Conservation (phyloP, 2,888 invertebrate species). For the Polymixis flavicincta region DNA sequence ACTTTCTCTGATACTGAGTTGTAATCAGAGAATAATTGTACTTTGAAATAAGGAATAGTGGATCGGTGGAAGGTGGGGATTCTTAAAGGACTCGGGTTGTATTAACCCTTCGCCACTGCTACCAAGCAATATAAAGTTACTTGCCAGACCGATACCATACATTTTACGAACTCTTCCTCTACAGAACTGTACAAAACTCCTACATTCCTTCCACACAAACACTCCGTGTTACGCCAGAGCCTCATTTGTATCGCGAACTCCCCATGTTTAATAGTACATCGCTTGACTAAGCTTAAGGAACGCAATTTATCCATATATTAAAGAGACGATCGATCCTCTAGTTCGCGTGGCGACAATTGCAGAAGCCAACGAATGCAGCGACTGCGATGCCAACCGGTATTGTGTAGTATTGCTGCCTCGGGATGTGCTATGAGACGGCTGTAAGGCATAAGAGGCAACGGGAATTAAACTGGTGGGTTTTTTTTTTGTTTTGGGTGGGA, state of each 20-base stretch:
- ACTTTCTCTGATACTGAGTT: no score
- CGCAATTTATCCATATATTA: constrained; percentile 73
- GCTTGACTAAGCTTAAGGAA: constrained; percentile 60
- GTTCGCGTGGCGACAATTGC: constrained; percentile 76
- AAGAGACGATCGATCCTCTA: constrained; percentile 66
- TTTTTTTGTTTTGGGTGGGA: no score
- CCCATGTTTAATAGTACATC: constrained; percentile 50
- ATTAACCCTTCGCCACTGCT: no score
- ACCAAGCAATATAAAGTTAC: constrained; percentile 8
- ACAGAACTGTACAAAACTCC: constrained; percentile 1
- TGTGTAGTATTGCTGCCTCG: constrained; percentile 79
- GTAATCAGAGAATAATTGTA: no score
- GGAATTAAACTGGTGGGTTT: no score
- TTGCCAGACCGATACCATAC: neutral
- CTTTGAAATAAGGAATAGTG: no score
- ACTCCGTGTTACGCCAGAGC: constrained; percentile 20
- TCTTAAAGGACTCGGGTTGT: no score
- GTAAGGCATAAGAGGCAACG: constrained; percentile 62
- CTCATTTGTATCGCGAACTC: constrained; percentile 45
- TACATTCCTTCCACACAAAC: constrained; percentile 24
- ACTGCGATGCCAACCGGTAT: constrained; percentile 73
- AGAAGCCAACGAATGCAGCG: constrained; percentile 78
- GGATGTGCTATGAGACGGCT: constrained; percentile 66
- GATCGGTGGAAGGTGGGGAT: no score
- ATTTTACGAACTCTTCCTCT: constrained; percentile 22